Percentiles rank a stretch among this genome's conserved stretches.
Conservation (phyloP, 2,113 vertebrate genomes). For the Acinonyx jubatus region DNA sequence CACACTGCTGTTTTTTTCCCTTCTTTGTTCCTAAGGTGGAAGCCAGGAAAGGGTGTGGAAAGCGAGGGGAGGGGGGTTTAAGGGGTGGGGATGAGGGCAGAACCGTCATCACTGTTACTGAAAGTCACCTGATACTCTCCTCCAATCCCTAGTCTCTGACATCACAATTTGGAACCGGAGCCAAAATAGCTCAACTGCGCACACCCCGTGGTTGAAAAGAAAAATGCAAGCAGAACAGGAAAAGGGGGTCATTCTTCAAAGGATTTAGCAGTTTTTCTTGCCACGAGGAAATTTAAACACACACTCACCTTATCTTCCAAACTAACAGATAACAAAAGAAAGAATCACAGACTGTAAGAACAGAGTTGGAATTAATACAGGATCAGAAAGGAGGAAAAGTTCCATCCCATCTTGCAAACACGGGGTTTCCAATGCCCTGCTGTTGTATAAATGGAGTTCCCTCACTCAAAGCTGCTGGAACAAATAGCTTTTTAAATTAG, state of each 20-base stretch:
- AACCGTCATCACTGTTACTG: slow-evolving; percentile 70
- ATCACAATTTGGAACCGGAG: slow-evolving; percentile 80
- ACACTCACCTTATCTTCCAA: not conserved
- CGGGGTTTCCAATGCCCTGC: not conserved
- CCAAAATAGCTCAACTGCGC: slow-evolving; percentile 94
- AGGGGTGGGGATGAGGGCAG: slow-evolving; percentile 67
- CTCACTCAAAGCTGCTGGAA: not conserved
- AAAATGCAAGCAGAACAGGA: slow-evolving; percentile 70
- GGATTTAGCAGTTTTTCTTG: slow-evolving; percentile 39
- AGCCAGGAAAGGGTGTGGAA: slow-evolving; percentile 90
- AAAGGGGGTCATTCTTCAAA: not conserved
- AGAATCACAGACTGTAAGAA: not conserved
- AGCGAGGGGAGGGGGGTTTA: not conserved
- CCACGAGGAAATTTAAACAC: not conserved
- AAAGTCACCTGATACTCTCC: slow-evolving; percentile 83
- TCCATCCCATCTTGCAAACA: not conserved
- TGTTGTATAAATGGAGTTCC: not conserved
- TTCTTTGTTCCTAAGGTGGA: slow-evolving; percentile 85
- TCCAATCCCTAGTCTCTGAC: slow-evolving; percentile 85
- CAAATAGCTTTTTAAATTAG: not conserved
- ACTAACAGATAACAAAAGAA: not conserved
- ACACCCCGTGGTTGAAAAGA: slow-evolving; percentile 88
- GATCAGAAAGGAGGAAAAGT: not conserved
- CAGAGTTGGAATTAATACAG: not conserved
- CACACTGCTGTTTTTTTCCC: slow-evolving; percentile 78